Conservation (phyloP, 2,113 vertebrate genomes). For the Aythya baeri region DNA sequence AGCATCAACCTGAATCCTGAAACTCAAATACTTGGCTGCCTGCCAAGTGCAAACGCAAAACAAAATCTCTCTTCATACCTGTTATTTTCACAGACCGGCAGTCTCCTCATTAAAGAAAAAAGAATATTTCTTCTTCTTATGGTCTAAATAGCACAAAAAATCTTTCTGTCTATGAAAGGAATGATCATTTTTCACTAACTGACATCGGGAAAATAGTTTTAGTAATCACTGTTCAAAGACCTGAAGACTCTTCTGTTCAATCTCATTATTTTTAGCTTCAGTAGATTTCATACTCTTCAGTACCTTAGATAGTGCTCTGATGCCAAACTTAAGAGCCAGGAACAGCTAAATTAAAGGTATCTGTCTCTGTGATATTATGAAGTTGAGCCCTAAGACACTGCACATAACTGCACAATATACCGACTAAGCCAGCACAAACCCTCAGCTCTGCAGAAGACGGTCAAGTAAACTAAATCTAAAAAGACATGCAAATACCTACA, state of each 20-base stretch:
- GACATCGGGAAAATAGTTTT: background rate
- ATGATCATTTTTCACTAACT: background rate
- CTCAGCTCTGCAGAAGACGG: background rate
- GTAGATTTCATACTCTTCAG: background rate
- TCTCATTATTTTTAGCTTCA: background rate
- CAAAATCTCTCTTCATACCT: background rate
- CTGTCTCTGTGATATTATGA: background rate
- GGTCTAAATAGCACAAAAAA: background rate
- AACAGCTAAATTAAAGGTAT: background rate
- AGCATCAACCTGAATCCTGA: background rate
- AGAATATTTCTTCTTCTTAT: background rate
- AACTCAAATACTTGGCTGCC: background rate
- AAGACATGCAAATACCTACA: background rate
- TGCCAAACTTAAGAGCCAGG: background rate
- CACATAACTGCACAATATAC: background rate
- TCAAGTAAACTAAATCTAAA: background rate
- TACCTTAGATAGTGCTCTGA: background rate
- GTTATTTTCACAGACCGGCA: conserved; percentile 1
- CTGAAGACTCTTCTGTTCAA: background rate
- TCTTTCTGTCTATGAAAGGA: background rate
- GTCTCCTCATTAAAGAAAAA: background rate
- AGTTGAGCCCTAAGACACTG: background rate
- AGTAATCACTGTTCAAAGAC: background rate
- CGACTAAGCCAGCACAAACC: background rate
- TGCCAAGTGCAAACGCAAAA: background rate